Evolutionary conservation across 92 coral and sea anemone species (phyloP), one percentile per base, ranked within the genome.

Genomic region (Epizoanthus rinbou): DNA sequence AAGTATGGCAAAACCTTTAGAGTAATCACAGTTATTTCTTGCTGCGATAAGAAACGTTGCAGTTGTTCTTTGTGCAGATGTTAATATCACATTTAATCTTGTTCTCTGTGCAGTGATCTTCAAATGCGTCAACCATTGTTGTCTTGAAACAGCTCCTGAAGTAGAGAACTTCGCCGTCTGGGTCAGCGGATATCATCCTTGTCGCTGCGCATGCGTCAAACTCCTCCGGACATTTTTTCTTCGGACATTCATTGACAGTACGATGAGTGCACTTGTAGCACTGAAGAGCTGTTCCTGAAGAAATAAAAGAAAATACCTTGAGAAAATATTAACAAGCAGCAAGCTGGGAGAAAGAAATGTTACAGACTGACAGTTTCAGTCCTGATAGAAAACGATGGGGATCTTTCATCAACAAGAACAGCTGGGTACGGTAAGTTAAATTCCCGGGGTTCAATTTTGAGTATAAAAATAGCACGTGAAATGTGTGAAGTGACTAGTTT

Each of bases 141-240:
- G 58, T 73, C 79, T 73, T 14, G 45, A 73, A 73, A 73, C 79
- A 73, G 56, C 79, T 73, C 18, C 79, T 73, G 43, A 52, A 73
- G 63, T 43, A 73, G 8, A 21, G 28, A 4, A 50, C 79, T 67
- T 64, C 41, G 69, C 35, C 39, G 8, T 24, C 69, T 52, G 53
- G 53, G 79, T 60, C 79, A 28, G 35, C 79, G 60, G 21, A 4
- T 13, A 1, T 45, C 79, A 73, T 73, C 43, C 41, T 73, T 43
- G 41, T 50, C 11, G 79, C 58, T 19, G 79, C 79, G 79, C 79
- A 73, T 53, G 62, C 79, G 79, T 53, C 79, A 45, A 35, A 73
- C 21, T 21, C 43, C 14, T 11, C 23, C 16, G 79, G 79, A 73
- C 79, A 73, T 5, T 64, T 53, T 25, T 10, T 43, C 57, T 73